Evolutionary conservation across 2,113 vertebrate species (phyloP).

Genomic region (Turnix velox): DNA sequence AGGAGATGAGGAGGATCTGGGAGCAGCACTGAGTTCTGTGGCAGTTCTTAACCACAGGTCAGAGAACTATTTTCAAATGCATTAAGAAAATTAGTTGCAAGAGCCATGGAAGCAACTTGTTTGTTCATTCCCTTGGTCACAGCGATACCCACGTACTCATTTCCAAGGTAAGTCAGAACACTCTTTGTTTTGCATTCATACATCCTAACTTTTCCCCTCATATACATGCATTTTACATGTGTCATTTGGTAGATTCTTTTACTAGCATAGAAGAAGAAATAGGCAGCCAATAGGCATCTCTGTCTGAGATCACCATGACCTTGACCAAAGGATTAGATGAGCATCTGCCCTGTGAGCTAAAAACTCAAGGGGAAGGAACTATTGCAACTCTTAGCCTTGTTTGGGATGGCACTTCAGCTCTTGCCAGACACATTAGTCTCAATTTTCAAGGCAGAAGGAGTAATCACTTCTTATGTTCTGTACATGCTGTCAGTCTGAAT

Average conservation of each 20-base stretch:
- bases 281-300: background rate
- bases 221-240: background rate
- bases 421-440: background rate
- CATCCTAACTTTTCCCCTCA: background rate
- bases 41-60: background rate
- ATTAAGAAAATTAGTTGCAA: background rate
- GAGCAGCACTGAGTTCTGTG: background rate
- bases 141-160: background rate
- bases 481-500: background rate
- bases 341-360: background rate
- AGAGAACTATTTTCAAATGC: background rate
- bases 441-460: background rate
- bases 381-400: background rate
- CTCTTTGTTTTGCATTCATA: background rate
- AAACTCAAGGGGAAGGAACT: background rate
- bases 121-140: background rate
- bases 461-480: conserved; percentile 10
- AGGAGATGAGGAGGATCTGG: background rate
- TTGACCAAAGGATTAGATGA: background rate
- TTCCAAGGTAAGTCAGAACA: background rate
- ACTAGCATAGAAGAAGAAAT: background rate
- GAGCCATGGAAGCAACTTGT: background rate
- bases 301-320: background rate
- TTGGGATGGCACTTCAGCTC: background rate
- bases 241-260: background rate